These are phyloP conservation scores for Danio choprae DNA, from an alignment of 2,797 vertebrate genomes.

Conservation along the genomic window DNA sequence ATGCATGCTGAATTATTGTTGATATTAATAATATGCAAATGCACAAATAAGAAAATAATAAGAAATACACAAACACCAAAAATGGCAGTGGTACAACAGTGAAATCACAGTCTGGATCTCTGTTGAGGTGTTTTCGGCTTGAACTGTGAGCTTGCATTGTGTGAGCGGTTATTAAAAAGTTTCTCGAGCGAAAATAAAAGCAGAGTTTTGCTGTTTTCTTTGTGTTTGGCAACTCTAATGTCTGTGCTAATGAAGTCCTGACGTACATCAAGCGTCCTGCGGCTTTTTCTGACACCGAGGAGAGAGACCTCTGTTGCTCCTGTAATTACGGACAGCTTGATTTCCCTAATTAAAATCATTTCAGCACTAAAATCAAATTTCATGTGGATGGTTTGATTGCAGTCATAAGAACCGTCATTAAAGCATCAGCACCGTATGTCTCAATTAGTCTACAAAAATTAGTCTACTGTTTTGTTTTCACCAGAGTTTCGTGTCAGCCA, in stretches of 20 bases:
- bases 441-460: slow-evolving; percentile 52
- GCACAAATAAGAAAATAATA: not conserved
- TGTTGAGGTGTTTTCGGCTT: not conserved
- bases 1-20: not conserved
- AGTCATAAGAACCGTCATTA: slow-evolving; percentile 58
- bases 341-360: slow-evolving; percentile 72
- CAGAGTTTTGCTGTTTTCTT: slow-evolving; percentile 29
- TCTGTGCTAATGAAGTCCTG: slow-evolving; percentile 44
- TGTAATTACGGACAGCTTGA: slow-evolving; percentile 69
- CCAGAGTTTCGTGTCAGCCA: slow-evolving; percentile 6
- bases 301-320: slow-evolving; percentile 63
- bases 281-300: slow-evolving; percentile 31
- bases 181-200: slow-evolving; percentile 11
- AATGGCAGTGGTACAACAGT: not conserved
- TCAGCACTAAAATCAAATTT: slow-evolving; percentile 55
- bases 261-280: slow-evolving; percentile 32
- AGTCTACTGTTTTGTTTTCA: slow-evolving; percentile 17
- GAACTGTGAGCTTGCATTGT: not conserved
- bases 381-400: slow-evolving; percentile 62
- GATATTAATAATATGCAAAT: not conserved
- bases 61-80: too few relatives aligned
- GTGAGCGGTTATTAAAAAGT: slow-evolving; percentile 37
- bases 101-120: not conserved
- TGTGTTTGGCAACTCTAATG: slow-evolving; percentile 30
- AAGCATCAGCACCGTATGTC: slow-evolving; percentile 42